Evolutionary conservation across 2,113 vertebrate species (phyloP).

Genomic region (Verasper variegatus): DNA sequence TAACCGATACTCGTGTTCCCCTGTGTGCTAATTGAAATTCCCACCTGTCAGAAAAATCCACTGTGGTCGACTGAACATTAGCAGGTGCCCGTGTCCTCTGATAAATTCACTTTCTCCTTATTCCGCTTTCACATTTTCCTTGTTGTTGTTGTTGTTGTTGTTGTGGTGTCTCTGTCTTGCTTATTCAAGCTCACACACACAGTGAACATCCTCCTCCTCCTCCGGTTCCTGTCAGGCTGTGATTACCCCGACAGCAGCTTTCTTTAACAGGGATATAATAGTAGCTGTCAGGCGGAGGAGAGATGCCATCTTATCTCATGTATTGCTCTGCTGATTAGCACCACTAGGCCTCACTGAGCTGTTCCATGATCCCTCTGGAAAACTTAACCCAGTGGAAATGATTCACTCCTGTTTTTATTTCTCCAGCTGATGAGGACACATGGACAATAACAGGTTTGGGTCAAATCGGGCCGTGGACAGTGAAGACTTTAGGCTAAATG

Average conservation of each 20-base stretch:
- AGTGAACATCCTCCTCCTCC: conserved; percentile 9
- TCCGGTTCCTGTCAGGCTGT: conserved; percentile 23
- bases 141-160: not conserved
- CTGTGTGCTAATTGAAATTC: conserved; percentile 61
- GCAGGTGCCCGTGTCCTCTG: conserved; percentile 56
- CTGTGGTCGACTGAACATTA: conserved; percentile 55
- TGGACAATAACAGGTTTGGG: not conserved
- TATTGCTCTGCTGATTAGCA: conserved; percentile 46
- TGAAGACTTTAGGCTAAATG: not conserved
- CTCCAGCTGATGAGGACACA: not conserved
- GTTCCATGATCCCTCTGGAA: conserved; percentile 16
- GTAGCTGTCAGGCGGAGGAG: conserved; percentile 36
- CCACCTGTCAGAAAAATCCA: conserved; percentile 65
- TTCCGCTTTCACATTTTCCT: not conserved
- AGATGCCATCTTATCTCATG: conserved; percentile 47
- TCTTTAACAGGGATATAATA: conserved; percentile 52
- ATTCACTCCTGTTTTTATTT: not conserved
- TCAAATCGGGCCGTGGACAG: no score
- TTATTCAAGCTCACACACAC: conserved; percentile 3
- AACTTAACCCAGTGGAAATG: not conserved
- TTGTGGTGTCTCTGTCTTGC: conserved; percentile 3
- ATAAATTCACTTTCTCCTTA: conserved; percentile 24
- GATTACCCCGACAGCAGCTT: conserved; percentile 34
- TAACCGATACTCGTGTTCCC: conserved; percentile 52
- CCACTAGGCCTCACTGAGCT: conserved; percentile 17